Evolutionary conservation across 2,113 vertebrate genomes (phyloP), one percentile per base, ranked within the genome.

Genomic region (Polypterus bichir): DNA sequence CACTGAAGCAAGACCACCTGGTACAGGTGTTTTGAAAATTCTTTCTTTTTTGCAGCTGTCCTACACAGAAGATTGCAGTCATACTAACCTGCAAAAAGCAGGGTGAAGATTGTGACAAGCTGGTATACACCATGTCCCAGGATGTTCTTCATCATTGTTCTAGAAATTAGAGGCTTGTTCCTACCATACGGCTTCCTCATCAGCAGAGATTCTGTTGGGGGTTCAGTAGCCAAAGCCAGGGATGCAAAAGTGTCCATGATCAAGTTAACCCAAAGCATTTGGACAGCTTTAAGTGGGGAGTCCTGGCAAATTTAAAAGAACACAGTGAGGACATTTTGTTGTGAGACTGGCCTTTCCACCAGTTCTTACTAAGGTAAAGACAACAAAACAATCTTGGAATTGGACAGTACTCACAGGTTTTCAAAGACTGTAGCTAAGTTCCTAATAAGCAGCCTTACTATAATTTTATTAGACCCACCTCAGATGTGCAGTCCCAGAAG

Each of bases 81-180:
- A 27, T 1, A 68, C 85, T 82, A 78, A 98, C 94, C 94, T 2
- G 79, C 86, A 61, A 98, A 98, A 7, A 98, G 92, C 53, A 98
- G 83, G 0, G 91, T 92, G 72, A 98, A 98, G 78, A 98, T 98
- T 73, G 95, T 85, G 60, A 85, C 70, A 58, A 98, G 94, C 83
- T 98, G 94, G 75, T 93, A 98, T 64, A 95, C 81, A 0, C 85
- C 94, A 0, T 98, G 94, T 69, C 94, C 94, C 65, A 97, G 76
- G 68, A 98, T 97, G 81, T 97, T 98, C 81, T 98, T 98, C 74
- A 93, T 95, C 94, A 98, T 98, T 70, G 94, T 98, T 67, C 91
- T 87, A 7, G 94, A 98, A 75, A 98, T 98, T 48, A 98, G 91
- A 0, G 94, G 88, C 69, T 98, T 98, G 80, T 98, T 94, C 67